Evolutionary conservation across 1,140 invertebrate genomes (phyloP).

Genomic region (Procambarus virginalis): DNA sequence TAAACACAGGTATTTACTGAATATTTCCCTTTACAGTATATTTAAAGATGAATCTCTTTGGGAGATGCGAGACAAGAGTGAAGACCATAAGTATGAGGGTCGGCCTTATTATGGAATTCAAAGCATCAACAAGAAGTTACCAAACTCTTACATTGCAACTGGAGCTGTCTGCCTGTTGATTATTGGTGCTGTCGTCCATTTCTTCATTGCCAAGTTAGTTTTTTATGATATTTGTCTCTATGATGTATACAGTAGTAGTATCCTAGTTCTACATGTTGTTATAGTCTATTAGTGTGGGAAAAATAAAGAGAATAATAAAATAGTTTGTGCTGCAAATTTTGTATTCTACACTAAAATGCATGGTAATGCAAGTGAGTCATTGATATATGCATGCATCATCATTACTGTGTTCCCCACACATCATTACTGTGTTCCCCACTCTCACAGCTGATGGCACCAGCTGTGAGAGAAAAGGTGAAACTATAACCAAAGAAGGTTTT

Average conservation of each 20-base stretch:
- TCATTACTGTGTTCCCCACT: no score
- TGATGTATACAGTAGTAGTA: not conserved
- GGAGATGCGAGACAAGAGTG: slow-evolving; percentile 36
- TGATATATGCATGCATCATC: no score
- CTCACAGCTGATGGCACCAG: no score
- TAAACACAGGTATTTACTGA: not conserved
- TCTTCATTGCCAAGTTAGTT: slow-evolving; percentile 38
- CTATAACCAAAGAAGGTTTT: no score
- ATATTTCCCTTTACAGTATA: not conserved
- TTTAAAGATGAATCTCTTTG: slow-evolving; percentile 40
- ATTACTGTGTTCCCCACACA: no score
- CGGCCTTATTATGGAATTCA: slow-evolving; percentile 35
- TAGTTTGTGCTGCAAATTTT: no score
- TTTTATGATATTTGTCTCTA: no score
- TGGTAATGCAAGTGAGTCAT: no score
- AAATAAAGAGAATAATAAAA: no score
- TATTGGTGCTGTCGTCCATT: slow-evolving; percentile 24
- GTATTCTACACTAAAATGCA: no score
- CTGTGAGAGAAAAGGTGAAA: no score
- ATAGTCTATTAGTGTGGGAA: not conserved
- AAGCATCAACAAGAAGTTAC: slow-evolving; percentile 16
- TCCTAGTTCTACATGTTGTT: not conserved
- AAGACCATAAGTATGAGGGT: slow-evolving; percentile 16
- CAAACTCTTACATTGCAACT: slow-evolving; percentile 43
- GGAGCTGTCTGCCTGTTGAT: slow-evolving; percentile 31